Percentiles rank a stretch among this genome's conserved stretches.
Evolutionary conservation across 2,888 invertebrate species (phyloP).

Genomic region (Zygogramma bicolorata): DNA sequence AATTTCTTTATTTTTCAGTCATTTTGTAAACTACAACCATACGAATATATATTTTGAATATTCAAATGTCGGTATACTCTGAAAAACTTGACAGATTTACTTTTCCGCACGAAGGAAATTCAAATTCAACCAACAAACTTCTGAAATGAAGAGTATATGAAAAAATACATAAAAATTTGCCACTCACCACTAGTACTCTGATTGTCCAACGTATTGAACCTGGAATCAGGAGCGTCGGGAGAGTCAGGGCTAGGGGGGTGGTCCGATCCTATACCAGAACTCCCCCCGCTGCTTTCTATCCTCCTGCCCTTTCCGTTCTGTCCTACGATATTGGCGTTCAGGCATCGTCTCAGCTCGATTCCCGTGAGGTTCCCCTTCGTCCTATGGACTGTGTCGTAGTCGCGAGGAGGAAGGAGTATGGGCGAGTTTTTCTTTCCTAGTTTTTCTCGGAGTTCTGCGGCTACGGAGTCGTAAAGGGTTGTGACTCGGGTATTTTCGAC

Average conservation of each 20-base stretch:
- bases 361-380: conserved; percentile 81
- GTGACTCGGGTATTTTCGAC: conserved; percentile 71
- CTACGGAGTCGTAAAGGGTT: conserved; percentile 89
- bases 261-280: conserved; percentile 91
- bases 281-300: conserved; percentile 73
- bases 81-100: too few species aligned
- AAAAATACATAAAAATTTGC: neutral
- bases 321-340: conserved; percentile 78
- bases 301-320: conserved; percentile 64
- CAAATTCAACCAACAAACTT: too few species aligned
- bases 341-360: conserved; percentile 77
- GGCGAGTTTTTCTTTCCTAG: conserved; percentile 73
- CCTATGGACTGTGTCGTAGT: conserved; percentile 93
- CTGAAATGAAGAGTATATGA: too few species aligned
- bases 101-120: too few species aligned
- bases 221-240: conserved; percentile 63
- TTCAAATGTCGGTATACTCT: too few species aligned
- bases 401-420: conserved; percentile 89
- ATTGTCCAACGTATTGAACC: conserved; percentile 69
- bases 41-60: too few species aligned
- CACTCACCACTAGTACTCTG: conserved; percentile 75
- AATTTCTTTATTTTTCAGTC: too few species aligned
- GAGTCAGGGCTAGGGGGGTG: conserved; percentile 85
- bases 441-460: conserved; percentile 89
- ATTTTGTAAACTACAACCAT: too few species aligned